A percentile compares a stretch with the other conserved stretches of the same genome.
Evolutionary conservation across 2,113 vertebrate species (phyloP).

Genomic region (Podarcis cretensis): DNA sequence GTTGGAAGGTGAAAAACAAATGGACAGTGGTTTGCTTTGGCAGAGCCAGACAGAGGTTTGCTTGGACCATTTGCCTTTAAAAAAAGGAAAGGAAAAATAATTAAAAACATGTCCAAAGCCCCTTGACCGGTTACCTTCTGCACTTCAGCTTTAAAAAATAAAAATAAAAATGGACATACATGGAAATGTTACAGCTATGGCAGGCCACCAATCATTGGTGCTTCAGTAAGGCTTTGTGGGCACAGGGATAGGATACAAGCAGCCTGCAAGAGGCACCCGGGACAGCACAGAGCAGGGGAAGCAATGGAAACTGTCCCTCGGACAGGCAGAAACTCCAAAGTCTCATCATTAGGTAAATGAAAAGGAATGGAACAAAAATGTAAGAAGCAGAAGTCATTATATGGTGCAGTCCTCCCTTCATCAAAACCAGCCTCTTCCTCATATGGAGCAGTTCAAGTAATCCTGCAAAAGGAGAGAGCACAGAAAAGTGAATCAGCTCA

Average conservation of each 20-base stretch:
- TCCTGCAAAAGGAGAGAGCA: constrained; percentile 63
- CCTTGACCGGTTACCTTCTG: constrained; percentile 4
- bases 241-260: neutral
- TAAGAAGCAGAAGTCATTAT: constrained; percentile 81
- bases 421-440: constrained; percentile 58
- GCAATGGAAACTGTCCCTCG: constrained; percentile 13
- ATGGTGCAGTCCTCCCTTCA: constrained; percentile 78
- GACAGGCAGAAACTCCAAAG: constrained; percentile 33
- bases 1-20: constrained; percentile 46
- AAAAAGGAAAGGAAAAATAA: neutral
- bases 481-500: neutral
- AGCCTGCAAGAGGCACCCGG: neutral
- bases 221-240: constrained; percentile 8
- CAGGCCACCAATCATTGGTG: neutral
- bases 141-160: constrained; percentile 2
- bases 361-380: constrained; percentile 31
- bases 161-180: neutral
- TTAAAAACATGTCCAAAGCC: constrained; percentile 15
- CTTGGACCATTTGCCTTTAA: neutral
- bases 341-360: constrained; percentile 55
- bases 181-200: constrained; percentile 16
- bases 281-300: neutral
- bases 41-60: constrained; percentile 16
- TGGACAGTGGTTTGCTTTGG: constrained; percentile 57
- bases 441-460: constrained; percentile 77